phyloP scores from a whole-genome alignment of 2,113 vertebrate genomes.

The Garra rufa region DNA sequence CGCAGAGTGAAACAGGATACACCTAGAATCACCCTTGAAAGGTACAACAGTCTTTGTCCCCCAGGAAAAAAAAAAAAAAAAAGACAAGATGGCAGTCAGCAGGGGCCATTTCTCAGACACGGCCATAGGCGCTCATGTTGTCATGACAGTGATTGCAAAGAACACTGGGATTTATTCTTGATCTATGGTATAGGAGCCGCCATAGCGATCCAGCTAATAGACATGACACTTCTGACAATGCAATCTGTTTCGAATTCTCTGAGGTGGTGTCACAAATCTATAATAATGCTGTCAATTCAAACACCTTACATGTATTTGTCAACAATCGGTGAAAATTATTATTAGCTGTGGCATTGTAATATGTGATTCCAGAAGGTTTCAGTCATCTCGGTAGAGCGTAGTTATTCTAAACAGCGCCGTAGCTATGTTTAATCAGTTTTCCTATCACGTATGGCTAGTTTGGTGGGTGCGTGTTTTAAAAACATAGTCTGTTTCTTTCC shows the following conservation, averaged over 20 bases:
- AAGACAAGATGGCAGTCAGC: constrained; percentile 51
- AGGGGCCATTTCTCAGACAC: constrained; percentile 33
- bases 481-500: constrained; percentile 59
- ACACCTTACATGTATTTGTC: constrained; percentile 31
- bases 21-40: constrained; percentile 59
- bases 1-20: constrained; percentile 58
- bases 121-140: constrained; percentile 25
- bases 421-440: constrained; percentile 52
- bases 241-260: neutral
- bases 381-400: constrained; percentile 13
- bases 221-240: neutral
- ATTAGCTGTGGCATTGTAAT: constrained; percentile 13
- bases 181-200: constrained; percentile 8
- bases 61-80: constrained; percentile 54
- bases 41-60: constrained; percentile 62
- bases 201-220: neutral
- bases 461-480: constrained; percentile 60
- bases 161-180: neutral
- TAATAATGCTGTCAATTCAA: constrained; percentile 32
- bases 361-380: neutral
- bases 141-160: constrained; percentile 13
- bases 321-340: neutral
- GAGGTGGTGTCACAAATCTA: constrained; percentile 20
- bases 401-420: constrained; percentile 44
- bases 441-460: constrained; percentile 54